Base-by-base conservation (phyloP, 2,888 invertebrate genomes). In the Labia minor region DNA sequence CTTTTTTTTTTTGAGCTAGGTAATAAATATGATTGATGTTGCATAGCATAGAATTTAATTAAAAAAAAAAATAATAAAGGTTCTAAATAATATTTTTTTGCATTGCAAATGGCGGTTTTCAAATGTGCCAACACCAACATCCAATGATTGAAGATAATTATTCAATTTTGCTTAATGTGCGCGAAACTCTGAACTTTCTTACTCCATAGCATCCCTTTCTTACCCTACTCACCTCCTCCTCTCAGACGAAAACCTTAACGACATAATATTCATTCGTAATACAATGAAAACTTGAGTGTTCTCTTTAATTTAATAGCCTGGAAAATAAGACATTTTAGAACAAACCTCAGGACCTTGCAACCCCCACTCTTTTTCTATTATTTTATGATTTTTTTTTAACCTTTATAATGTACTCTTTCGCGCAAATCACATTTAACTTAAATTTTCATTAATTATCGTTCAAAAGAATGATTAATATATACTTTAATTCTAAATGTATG, bases 91-190 rank as follows among this genome's bases (percentile, higher is more conserved):
- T 4, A n/a, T 49, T 49, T 49, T n/a, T 49, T 49, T 49, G 49
- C 14, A 49, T 49, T 49, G 49, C 49, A 49, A 49, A 49, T 49
- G 49, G 49, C n/a, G 3, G 49, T 33, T 33, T 33, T 33, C 14
- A 10, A 49, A 14, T 49, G n/a, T 49, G 49, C 49, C 49, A 49
- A 49, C 49, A 16, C 49, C 49, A 16, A 4, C 49, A 49, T 49
- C 49, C 2, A 49, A 49, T 49, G 49, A 49, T 49, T 49, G 49
- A 49, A 49, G 49, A 49, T 49, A 49, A 49, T 49, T 49, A 49
- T 49, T 49, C 49, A 49, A 49, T 49, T 49, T 49, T 49, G 49
- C 49, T 49, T 49, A 49, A 49, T 49, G 49, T 49, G 49, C 49
- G 49, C 49, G 16, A 49, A 49, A 49, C 49, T 49, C 49, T 4